Evolutionary conservation across 2,113 vertebrate species (phyloP).

Genomic region (Gnathonemus longibarbis): DNA sequence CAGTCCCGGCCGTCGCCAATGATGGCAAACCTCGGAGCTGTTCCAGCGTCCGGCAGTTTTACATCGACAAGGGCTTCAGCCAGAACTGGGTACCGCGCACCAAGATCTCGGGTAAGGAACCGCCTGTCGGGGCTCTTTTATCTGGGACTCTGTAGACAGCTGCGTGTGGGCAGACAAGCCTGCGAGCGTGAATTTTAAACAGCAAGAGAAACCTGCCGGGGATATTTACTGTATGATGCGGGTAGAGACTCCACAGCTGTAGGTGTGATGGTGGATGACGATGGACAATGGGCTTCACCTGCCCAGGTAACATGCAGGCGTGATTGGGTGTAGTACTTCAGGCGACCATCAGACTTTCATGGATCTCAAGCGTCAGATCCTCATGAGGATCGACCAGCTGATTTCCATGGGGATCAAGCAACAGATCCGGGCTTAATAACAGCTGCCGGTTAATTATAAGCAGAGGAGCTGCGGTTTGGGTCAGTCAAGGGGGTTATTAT

Average conservation of each 20-base stretch:
- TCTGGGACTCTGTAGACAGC: neutral
- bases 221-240: neutral
- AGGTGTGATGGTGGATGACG: neutral
- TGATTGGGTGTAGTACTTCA: neutral
- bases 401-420: neutral
- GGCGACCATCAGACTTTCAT: neutral
- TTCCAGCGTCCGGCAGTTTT: constrained; percentile 81
- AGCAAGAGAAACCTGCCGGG: neutral
- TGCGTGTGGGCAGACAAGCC: neutral
- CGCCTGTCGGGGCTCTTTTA: neutral
- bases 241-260: neutral
- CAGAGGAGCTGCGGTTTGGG: neutral
- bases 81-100: constrained; percentile 77
- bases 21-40: constrained; percentile 74
- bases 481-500: neutral
- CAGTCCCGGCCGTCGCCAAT: constrained; percentile 59
- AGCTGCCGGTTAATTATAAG: neutral
- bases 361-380: neutral
- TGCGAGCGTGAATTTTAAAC: neutral
- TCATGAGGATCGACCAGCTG: neutral
- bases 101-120: constrained; percentile 83
- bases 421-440: neutral
- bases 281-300: neutral
- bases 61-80: constrained; percentile 87
- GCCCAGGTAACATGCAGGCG: neutral